Evolutionary conservation across 2,113 vertebrate species (phyloP), one percentile per base, ranked within the genome.

Genomic region (Pomatorhinus ruficollis): DNA sequence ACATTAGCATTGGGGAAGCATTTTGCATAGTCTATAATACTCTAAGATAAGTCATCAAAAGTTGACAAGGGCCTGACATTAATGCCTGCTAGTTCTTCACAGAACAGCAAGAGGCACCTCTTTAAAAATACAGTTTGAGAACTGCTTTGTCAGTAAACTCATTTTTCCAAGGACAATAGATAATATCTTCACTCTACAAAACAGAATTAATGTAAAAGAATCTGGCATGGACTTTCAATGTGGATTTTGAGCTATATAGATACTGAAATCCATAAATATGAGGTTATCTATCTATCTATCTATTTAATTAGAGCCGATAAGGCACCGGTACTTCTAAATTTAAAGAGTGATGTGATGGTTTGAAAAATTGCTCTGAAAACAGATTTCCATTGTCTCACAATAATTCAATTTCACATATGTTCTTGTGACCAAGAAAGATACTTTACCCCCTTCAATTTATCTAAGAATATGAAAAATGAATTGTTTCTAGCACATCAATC

Each of bases 381-480:
- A 35, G 16, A 74, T 80, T 85, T 75, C 13, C 79, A 47, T 47
- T 85, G 42, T 72, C 33, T 79, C 71, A 86, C 19, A 83, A 70
- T 77, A 83, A 83, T 74, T 80, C 64, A 40, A 31, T 89, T 95
- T 83, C 80, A 92, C 42, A 64, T 70, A 74, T 27, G 20, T 69
- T 82, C 54, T 71, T 84, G 53, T 33, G 63, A 47, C 47, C 61
- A 40, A 93, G 45, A 70, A 35, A 80, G 24, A 81, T 74, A 20
- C 47, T 79, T 87, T 83, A 4, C 15, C 22, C 33, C 22, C 11
- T 66, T 44, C 52, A 92, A 94, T 68, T 93, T 88, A 83, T 83
- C 54, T 42, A 68, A 63, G 54, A 83, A 81, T 81, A 77, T 66
- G 45, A 86, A 90, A 94, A 93, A 83, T 45, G 10, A 76, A 87